Base-by-base conservation (phyloP, 2,113 vertebrate genomes). In the Lota lota region DNA sequence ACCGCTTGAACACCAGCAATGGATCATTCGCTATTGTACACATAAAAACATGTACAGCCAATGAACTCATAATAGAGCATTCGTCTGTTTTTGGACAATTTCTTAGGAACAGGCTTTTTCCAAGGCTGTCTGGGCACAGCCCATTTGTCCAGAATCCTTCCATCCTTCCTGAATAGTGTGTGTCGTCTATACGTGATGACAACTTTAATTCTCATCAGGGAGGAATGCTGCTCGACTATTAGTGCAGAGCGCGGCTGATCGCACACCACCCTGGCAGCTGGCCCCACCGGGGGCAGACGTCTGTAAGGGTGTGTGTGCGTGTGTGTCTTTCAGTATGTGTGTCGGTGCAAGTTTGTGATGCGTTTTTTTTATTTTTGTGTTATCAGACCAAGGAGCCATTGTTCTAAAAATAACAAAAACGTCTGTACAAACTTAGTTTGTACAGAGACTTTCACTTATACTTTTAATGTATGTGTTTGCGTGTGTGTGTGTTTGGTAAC, bases 181-280 rank as follows among this genome's bases (percentile, higher is more conserved):
- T 87, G 61, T 62, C 16, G 22, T 76, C 69, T 74, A 61, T 66
- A 68, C 62, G 72, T 79, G 80, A 84, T 72, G 75, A 75, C 78
- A 79, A 81, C 83, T 82, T 70, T 82, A 77, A 85, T 86, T 86
- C 80, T 73, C 83, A 75, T 82, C 80, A 77, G 77, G 66, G 59
- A 74, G 79, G 81, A 89, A 89, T 82, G 77, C 81, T 67, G 79
- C 62, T 19, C 83, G 81, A 78, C 83, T 63, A 81, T 78, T 72
- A 60, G 61, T 16, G 65, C 66, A 24, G 51, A 76, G 73, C 33
- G 66, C 68, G 63, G 77, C 11, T 22, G 73, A 70, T 53, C 2
- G 63, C 78, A 76, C 66, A 50, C 0, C 2, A 61, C 75, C 56
- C 21, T 67, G 62, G 67, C 72, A 51, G 2, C 40, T 40, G 56